Evolutionary conservation across 1,140 invertebrate genomes (phyloP), one percentile per base, ranked within the genome.

Genomic region (Drosophila littoralis): DNA sequence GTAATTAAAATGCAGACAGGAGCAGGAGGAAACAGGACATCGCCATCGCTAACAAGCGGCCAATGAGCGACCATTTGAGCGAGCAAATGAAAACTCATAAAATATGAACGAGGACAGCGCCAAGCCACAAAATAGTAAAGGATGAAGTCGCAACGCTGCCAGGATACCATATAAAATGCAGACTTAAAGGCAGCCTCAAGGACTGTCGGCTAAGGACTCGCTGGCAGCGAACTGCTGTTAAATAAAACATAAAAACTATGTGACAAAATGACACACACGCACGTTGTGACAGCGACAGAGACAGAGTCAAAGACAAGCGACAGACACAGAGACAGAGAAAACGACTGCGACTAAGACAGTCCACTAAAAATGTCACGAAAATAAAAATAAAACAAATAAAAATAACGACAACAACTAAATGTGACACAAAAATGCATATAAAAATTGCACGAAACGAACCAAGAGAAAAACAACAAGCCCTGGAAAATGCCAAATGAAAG

Each of bases 231-330:
- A 84, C 40, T 59, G 52, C 67, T 63, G 61, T 69, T 83, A 88
- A 88, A 88, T 88, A 89, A 88, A 88, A 89, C 76, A 88, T 77
- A 81, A 89, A 82, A 89, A 88, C 71, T 88, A 88, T 88, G 83
- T 88, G 83, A 88, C 76, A 89, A 83, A 89, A 74, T 77, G 70
- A 72, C 79, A 77, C 57, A 70, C 72, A 77, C 65, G 72, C 55
- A 64, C 28, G 35, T 6, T 28, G 10, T n/a, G 8, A n/a, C 13
- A 10, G 36, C 4, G 35, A n/a, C 9, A 7, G 8, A 5, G 35
- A 12, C 33, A 22, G 8, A 6, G 12, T 28, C 22, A 5, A 12
- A 10, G 8, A 5, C 22, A 28, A 28, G 22, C 22, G 42, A 28
- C 28, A 59, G 46, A 35, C 32, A 54, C 54, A 40, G 48, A 65